Evolutionary conservation across 2,113 vertebrate genomes (phyloP).

Genomic region (Corythaixoides concolor): DNA sequence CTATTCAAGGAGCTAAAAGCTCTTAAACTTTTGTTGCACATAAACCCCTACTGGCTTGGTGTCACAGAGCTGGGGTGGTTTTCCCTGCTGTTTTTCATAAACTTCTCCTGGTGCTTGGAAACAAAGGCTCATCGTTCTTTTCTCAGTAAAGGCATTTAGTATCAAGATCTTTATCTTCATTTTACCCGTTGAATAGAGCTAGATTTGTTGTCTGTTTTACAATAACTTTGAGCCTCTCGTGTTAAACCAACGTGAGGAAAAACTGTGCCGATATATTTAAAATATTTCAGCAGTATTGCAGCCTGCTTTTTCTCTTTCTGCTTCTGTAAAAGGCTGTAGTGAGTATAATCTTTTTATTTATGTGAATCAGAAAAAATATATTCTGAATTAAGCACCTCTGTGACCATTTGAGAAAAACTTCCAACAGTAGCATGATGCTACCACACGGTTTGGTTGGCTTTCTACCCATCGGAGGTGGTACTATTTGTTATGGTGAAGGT

Average conservation of each 20-base stretch:
- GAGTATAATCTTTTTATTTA: not conserved
- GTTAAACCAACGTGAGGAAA: not conserved
- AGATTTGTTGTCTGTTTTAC: not conserved
- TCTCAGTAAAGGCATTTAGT: not conserved
- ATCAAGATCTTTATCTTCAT: not conserved
- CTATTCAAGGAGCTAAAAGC: not conserved
- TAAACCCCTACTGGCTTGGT: not conserved
- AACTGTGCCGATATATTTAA: not conserved
- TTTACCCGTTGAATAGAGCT: not conserved
- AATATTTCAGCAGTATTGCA: not conserved
- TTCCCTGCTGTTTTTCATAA: not conserved
- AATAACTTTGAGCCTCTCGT: not conserved
- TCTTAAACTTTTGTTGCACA: not conserved
- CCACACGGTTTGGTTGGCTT: not conserved
- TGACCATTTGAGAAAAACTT: not conserved
- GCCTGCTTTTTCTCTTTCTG: not conserved
- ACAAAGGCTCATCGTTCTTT: not conserved
- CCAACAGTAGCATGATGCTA: not conserved
- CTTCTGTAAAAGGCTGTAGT: not conserved
- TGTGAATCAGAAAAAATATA: not conserved
- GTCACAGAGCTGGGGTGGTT: not conserved
- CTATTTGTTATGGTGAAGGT: rapidly evolving
- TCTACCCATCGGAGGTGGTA: not conserved
- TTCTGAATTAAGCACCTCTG: not conserved
- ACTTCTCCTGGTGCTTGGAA: not conserved